Base-by-base conservation (phyloP, 2,113 vertebrate species). In the Notiomystis cincta region DNA sequence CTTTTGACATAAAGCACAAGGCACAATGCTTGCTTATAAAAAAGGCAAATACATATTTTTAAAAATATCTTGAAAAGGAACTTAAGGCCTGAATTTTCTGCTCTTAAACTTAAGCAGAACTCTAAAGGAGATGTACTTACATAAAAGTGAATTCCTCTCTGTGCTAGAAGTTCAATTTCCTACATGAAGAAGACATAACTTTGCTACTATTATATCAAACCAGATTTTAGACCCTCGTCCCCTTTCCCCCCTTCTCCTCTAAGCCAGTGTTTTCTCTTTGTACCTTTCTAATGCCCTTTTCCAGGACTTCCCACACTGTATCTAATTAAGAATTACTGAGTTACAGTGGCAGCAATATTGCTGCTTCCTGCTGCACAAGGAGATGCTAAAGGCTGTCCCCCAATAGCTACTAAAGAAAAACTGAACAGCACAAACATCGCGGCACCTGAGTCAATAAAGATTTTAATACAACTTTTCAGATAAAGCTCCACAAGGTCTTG, bases 401-500 rank as follows among this genome's bases (percentile, higher is more conserved):
- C 64, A 80, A 65, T 18, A 90, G 64, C 87, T 83, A 91, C 90
- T 83, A 90, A 83, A 93, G 79, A 77, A 92, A 92, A 92, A 77
- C 61, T 50, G 60, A 84, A 88, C n/a, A 94, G 64, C 79, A 93
- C 73, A 95, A 97, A 97, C 64, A 94, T 66, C 40, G 23, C 45
- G 3, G 96, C 92, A 97, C 95, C 92, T 96, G 95, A 96, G 91
- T 97, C 95, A 97, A 96, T 95, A 97, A 76, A 96, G 89, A 95
- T 66, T 92, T 96, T 88, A 87, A 92, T 75, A 73, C 58, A 91
- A 69, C 51, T 61, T 94, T 57, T 67, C 89, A 92, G 92, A 94
- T 88, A 93, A 94, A 93, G 85, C 54, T 77, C n/a, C 54, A 71
- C 61, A 90, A 95, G 89, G 67, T 76, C 90, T 75, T 80, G 62